Evolutionary conservation across 2,797 vertebrate genomes (phyloP).

Genomic region (Anguilla pacifica): DNA sequence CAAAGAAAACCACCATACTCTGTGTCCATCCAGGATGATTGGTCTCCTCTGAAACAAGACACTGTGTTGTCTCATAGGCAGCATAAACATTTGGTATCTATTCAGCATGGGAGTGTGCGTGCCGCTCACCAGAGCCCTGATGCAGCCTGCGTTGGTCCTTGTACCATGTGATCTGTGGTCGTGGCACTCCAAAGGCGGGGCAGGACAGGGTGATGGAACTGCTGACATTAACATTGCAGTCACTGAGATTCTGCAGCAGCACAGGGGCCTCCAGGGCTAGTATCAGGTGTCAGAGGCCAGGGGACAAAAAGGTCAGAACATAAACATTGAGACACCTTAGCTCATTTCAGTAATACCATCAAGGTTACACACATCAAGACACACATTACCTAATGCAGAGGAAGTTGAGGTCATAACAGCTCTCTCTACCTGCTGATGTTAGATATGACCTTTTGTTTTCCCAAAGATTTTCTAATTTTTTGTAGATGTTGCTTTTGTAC

Average conservation of each 20-base stretch:
- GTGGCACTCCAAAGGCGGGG: constrained; percentile 76
- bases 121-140: constrained; percentile 82
- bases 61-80: too few relatives aligned
- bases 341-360: neutral
- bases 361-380: neutral
- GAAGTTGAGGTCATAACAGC: too few relatives aligned
- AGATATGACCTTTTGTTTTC: too few relatives aligned
- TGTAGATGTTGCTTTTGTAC: too few relatives aligned
- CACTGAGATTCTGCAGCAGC: constrained; percentile 78
- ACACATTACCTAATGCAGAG: neutral
- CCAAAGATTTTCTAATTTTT: too few relatives aligned
- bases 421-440: too few relatives aligned
- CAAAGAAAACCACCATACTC: too few relatives aligned
- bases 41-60: too few relatives aligned
- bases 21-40: too few relatives aligned
- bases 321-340: neutral
- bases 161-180: constrained; percentile 87
- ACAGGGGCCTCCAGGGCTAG: constrained; percentile 84
- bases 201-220: constrained; percentile 84
- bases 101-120: neutral
- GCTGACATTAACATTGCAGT: constrained; percentile 82
- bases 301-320: neutral
- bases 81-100: neutral
- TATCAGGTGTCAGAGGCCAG: constrained; percentile 14
- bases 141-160: constrained; percentile 82